Percentiles rank a stretch among this genome's conserved stretches.
These are phyloP conservation scores for Dermatophagoides farinae DNA, from an alignment of 1,140 invertebrate species.

Conservation along the genomic window DNA sequence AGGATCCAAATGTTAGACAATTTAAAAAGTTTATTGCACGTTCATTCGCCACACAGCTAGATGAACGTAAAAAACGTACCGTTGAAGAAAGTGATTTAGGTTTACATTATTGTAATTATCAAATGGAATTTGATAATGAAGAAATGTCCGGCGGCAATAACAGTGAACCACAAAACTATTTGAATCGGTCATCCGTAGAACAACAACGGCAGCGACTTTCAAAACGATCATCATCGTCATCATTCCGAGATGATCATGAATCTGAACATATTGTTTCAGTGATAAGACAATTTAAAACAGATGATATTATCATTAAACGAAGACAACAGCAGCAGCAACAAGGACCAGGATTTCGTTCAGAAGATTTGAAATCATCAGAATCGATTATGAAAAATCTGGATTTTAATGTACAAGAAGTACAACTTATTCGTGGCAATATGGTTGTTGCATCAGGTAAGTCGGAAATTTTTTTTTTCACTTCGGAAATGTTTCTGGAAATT, in stretches of 20 bases:
- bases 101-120: not conserved
- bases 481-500: too few relatives aligned
- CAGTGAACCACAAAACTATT: not conserved
- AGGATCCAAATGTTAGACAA: not conserved
- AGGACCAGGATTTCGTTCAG: not conserved
- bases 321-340: not conserved
- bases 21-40: not conserved
- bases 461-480: too few relatives aligned
- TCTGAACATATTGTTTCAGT: not conserved
- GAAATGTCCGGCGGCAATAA: not conserved
- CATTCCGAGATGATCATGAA: too few relatives aligned
- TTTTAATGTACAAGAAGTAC: not conserved
- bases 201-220: not conserved
- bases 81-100: not conserved
- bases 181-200: not conserved
- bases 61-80: not conserved
- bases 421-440: not conserved
- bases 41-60: not conserved
- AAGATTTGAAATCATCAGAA: too few relatives aligned
- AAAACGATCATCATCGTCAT: not conserved
- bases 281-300: not conserved
- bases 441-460: not conserved
- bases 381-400: not conserved
- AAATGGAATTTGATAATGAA: slow-evolving; percentile 4
- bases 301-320: not conserved